Evolutionary conservation across 2,888 invertebrate species (phyloP), one percentile per base, ranked within the genome.

Genomic region (Eupithecia vulgata): DNA sequence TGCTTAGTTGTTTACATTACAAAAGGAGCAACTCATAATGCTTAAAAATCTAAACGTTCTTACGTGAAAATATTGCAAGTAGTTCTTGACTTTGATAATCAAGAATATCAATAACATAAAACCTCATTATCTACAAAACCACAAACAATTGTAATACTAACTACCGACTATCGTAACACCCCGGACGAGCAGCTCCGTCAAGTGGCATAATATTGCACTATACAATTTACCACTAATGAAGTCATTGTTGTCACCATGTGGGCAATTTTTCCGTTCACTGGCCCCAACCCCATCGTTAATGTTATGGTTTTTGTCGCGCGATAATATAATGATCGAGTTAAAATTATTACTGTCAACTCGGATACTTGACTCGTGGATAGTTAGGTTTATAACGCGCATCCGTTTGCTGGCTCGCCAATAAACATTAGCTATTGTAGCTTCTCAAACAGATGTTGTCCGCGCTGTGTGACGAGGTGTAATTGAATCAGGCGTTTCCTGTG

Each of bases 271-370:
- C 89, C 85, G 85, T 87, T 90, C 87, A 88, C 79, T 88, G 89
- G 79, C 76, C 71, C 65, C 85, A 87, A 87, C 90, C 90, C 89
- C 84, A 84, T 80, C 83, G 82, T 85, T 84, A 84, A 85, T 87
- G 87, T 88, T 87, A 89, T 88, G 86, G 85, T 83, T 84, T 87
- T 87, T 83, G 83, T 81, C 83, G 81, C 80, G 72, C 71, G 75
- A 80, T 82, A 80, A 79, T 85, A 88, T 90, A 88, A 88, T 88
- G 86, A 88, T 88, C 84, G 81, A 82, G 84, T 85, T 86, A 87
- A 88, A 90, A 83, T 89, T 88, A 88, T 88, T 84, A 83, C 86
- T 87, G 88, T 87, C 89, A 89, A 90, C 89, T 90, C 88, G 87
- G 78, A 77, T 83, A 80, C 80, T 78, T 81, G 70, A 73, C 76